Evolutionary conservation across 2,113 vertebrate genomes (phyloP).

Genomic region (Lampris megalopsis): DNA sequence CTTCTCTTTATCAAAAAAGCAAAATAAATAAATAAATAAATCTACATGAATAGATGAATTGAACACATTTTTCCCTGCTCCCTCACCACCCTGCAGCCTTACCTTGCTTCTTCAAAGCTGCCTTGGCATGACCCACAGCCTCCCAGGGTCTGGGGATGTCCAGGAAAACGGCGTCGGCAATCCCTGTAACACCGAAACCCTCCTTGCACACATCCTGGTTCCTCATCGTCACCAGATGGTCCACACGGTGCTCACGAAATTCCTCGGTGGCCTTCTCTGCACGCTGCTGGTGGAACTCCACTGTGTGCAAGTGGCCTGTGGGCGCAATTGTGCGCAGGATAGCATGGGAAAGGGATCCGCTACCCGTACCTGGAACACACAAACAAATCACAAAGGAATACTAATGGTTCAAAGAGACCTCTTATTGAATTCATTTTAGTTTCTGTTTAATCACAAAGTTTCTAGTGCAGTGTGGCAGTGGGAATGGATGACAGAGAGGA

Average conservation of each 20-base stretch:
- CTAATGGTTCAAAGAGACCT: not conserved
- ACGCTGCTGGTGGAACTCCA: slow-evolving; percentile 96
- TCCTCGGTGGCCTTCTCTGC: slow-evolving; percentile 90
- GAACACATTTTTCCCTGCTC: too few species aligned
- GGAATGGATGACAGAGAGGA: too few species aligned
- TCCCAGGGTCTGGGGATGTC: slow-evolving; percentile 98
- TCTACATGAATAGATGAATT: too few species aligned
- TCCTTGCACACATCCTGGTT: slow-evolving; percentile 96
- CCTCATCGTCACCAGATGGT: slow-evolving; percentile 91
- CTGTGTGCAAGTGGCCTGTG: slow-evolving; percentile 93
- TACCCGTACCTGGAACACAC: slow-evolving; percentile 88
- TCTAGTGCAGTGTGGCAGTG: too few species aligned
- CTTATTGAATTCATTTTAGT: too few species aligned
- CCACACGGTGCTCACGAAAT: slow-evolving; percentile 90
- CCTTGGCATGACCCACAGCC: slow-evolving; percentile 90
- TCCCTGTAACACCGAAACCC: slow-evolving; percentile 89
- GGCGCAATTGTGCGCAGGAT: slow-evolving; percentile 94
- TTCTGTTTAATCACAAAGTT: too few species aligned
- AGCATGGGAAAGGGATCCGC: slow-evolving; percentile 95
- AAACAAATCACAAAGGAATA: not conserved
- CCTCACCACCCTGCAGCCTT: not conserved
- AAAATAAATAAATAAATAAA: too few species aligned
- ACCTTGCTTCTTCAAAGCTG: slow-evolving; percentile 92
- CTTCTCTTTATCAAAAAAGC: too few species aligned
- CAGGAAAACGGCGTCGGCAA: slow-evolving; percentile 94